phyloP scores from a whole-genome alignment of 2,888 invertebrate species.

The Lysandra bellargus region DNA sequence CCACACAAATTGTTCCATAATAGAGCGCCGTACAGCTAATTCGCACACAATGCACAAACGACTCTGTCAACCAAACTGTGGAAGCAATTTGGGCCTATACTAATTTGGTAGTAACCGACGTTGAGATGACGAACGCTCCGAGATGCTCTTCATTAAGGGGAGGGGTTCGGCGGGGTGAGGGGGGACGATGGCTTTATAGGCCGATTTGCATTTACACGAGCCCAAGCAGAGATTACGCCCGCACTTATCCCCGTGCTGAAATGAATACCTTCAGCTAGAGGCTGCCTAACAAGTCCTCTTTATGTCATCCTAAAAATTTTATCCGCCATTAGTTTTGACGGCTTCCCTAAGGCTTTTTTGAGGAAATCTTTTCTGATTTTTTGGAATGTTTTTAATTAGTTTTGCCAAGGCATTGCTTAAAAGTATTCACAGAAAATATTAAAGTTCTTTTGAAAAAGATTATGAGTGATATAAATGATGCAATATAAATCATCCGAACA shows the following conservation, averaged over 20 bases:
- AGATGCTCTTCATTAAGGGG: constrained; percentile 74
- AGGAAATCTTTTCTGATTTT: constrained; percentile 31
- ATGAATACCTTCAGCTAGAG: constrained; percentile 63
- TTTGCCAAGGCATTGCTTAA: background rate
- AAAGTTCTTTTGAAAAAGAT: background rate
- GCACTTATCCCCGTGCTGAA: constrained; percentile 76
- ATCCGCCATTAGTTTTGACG: constrained; percentile 73
- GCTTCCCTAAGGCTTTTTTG: constrained; percentile 42
- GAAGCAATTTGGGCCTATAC: constrained; percentile 65
- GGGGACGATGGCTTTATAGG: constrained; percentile 73
- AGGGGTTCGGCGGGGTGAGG: constrained; percentile 44
- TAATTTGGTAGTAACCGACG: constrained; percentile 70
- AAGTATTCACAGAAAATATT: background rate
- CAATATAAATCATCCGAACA: background rate
- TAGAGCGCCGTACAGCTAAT: background rate
- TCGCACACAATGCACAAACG: constrained; percentile 18
- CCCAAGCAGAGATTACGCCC: constrained; percentile 76
- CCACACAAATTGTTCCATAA: background rate
- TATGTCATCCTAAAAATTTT: constrained; percentile 74
- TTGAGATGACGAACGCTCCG: constrained; percentile 73
- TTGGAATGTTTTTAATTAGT: constrained; percentile 27
- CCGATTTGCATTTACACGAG: constrained; percentile 81
- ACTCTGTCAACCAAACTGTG: constrained; percentile 40
- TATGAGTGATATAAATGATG: background rate
- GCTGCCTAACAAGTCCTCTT: constrained; percentile 74